Evolutionary conservation across 2,888 invertebrate species (phyloP).

Genomic region (Dioctria rufipes): DNA sequence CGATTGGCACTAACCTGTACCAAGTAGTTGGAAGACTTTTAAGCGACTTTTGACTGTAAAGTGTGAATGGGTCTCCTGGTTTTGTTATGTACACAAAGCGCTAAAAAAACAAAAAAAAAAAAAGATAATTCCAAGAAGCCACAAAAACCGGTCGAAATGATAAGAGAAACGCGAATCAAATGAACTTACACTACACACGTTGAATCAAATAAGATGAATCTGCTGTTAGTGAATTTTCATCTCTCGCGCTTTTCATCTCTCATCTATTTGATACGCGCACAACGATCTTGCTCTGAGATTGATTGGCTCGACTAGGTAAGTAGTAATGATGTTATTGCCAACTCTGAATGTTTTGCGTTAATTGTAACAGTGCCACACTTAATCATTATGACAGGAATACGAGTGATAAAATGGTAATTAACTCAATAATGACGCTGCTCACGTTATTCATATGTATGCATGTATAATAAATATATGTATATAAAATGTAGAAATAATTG

Average conservation of each 20-base stretch:
- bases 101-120: constrained; percentile 9
- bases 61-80: constrained; percentile 17
- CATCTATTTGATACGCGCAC: neutral
- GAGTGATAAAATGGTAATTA: neutral
- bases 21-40: constrained; percentile 36
- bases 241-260: constrained; percentile 11
- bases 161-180: constrained; percentile 40
- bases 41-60: constrained; percentile 27
- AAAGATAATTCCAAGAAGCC: constrained; percentile 42
- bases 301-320: neutral
- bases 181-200: neutral
- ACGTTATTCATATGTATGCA: no score
- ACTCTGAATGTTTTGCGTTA: neutral
- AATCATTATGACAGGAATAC: neutral
- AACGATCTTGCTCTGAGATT: constrained; percentile 6
- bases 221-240: neutral
- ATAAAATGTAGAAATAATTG: neutral
- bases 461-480: no score
- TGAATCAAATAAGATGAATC: constrained; percentile 12
- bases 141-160: constrained; percentile 37
- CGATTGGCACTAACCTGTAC: constrained; percentile 40
- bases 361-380: constrained; percentile 23
- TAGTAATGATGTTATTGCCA: constrained; percentile 27
- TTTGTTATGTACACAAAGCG: constrained; percentile 43
- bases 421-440: constrained; percentile 18